Base-by-base conservation (phyloP, 1,140 invertebrate genomes). In the Eriosoma lanigerum region DNA sequence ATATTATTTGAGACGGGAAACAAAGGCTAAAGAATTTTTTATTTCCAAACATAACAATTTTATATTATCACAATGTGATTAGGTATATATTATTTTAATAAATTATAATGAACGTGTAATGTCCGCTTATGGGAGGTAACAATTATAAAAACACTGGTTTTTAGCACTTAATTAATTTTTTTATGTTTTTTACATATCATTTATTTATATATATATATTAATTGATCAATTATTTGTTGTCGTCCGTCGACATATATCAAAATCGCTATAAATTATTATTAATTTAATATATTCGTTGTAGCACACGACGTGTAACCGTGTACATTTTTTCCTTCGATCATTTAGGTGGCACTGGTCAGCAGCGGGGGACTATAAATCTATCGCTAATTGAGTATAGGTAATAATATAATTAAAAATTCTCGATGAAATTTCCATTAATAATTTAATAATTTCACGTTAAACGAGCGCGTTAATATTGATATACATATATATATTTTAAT, bases 201-300 rank as follows among this genome's bases (percentile, higher is more conserved):
- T 8, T 50, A 52, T 52, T 72, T n/a, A n/a, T n/a, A n/a, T n/a
- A n/a, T n/a, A n/a, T n/a, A n/a, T n/a, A n/a, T n/a, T 52, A 50
- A 72, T 72, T 52, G 68, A 50, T 72, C 48, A 72, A 72, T 50
- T 72, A n/a, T n/a, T n/a, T n/a, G n/a, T n/a, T n/a, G n/a, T n/a
- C n/a, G n/a, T n/a, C n/a, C n/a, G n/a, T 29, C 50, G n/a, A 32
- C 46, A 24, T 29, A 26, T 8, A n/a, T 46, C 44, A 19, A 21
- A 29, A 26, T 50, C 68, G 29, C 68, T 29, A 72, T 72, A 72
- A 72, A 72, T 72, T 72, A 72, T 72, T 72, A 72, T 72, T 46
- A 72, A 72, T 72, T 72, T 52, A 38, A 38, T 38, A 72, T 29
- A 29, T 29, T 72, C 26, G 6, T 29, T 29, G 46, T 50, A 52